Percentiles rank a stretch among this genome's conserved stretches.
phyloP scores from a whole-genome alignment of 2,113 vertebrate species.

The Lota lota region DNA sequence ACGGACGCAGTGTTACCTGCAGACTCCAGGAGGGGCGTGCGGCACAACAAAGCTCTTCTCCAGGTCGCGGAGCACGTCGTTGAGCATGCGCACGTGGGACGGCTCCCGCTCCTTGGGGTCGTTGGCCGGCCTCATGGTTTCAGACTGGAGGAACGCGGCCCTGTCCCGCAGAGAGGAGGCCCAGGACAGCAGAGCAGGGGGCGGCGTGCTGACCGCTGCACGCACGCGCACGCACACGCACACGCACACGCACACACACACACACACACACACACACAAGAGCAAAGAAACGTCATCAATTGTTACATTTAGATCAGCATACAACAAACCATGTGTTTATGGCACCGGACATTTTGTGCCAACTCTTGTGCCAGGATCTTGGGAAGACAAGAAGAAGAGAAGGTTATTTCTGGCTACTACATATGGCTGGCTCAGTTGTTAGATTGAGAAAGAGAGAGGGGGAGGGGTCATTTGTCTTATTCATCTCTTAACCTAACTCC shows the following conservation, averaged over 20 bases:
- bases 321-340: too few relatives aligned
- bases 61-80: constrained; percentile 85
- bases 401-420: too few relatives aligned
- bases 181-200: constrained; percentile 65
- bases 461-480: background rate
- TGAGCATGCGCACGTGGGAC: constrained; percentile 87
- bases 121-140: constrained; percentile 92
- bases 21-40: constrained; percentile 81
- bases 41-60: constrained; percentile 86
- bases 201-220: constrained; percentile 63
- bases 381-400: too few relatives aligned
- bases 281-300: background rate
- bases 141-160: constrained; percentile 86
- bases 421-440: too few relatives aligned
- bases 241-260: background rate
- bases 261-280: background rate
- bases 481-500: background rate
- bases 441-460: too few relatives aligned
- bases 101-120: constrained; percentile 85
- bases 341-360: too few relatives aligned
- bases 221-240: constrained; percentile 2
- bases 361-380: too few relatives aligned
- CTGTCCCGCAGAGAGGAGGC: constrained; percentile 79
- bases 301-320: too few relatives aligned
- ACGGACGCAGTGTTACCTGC: constrained; percentile 79